These are phyloP conservation scores for Boleophthalmus pectinirostris DNA, from an alignment of 2,113 vertebrate species.

Conservation along the genomic window DNA sequence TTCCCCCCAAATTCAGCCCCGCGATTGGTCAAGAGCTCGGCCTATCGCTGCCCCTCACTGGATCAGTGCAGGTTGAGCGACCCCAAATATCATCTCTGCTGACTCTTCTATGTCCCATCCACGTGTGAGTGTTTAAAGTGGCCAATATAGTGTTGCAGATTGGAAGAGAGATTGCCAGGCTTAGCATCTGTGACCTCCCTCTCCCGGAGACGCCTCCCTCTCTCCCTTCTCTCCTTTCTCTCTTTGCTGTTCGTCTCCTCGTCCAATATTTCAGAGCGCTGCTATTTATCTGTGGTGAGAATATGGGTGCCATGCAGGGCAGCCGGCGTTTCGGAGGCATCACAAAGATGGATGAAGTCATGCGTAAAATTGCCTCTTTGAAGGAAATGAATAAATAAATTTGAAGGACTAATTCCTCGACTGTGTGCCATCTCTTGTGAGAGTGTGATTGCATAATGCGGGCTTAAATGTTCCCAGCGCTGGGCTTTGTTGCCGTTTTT, in stretches of 20 bases:
- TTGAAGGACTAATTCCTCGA: constrained; percentile 76
- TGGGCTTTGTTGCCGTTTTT: constrained; percentile 39
- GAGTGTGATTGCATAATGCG: constrained; percentile 64
- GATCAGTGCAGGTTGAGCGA: constrained; percentile 67
- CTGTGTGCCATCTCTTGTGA: constrained; percentile 65
- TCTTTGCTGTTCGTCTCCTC: constrained; percentile 31
- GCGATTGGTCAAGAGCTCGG: constrained; percentile 49
- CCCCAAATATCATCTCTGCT: constrained; percentile 47
- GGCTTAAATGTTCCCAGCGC: constrained; percentile 48
- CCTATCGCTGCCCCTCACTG: constrained; percentile 53
- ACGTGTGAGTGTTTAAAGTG: constrained; percentile 60
- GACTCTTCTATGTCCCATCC: constrained; percentile 43
- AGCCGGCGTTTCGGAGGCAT: constrained; percentile 65
- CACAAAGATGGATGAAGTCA: constrained; percentile 78
- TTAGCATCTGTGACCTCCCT: constrained; percentile 60
- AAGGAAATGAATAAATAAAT: constrained; percentile 81
- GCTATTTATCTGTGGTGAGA: constrained; percentile 62
- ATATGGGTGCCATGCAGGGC: constrained; percentile 63
- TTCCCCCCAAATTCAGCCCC: constrained; percentile 44
- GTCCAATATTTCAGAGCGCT: constrained; percentile 57
- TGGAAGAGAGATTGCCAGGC: constrained; percentile 72
- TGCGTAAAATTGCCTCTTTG: constrained; percentile 81
- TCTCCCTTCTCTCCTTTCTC: constrained; percentile 2
- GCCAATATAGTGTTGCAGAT: constrained; percentile 68
- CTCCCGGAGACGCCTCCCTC: constrained; percentile 12